Base-by-base conservation (phyloP, 2,797 vertebrate genomes). In the Pantherophis alleghaniensis region DNA sequence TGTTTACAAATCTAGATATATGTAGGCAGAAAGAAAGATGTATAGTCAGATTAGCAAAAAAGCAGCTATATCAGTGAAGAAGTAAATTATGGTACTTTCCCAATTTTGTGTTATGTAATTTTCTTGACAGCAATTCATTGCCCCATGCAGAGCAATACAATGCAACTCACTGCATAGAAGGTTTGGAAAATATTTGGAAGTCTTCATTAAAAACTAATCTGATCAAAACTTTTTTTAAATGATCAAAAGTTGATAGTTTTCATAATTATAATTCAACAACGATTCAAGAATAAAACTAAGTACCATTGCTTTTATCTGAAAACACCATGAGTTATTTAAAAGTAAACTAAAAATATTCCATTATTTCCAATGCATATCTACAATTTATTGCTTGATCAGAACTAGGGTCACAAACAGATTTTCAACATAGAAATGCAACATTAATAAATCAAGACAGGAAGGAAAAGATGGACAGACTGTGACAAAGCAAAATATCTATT, bases 271-370 rank as follows among this genome's bases (percentile, higher is more conserved):
- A 94, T 95, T 94, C 61, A 95, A 94, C 83, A 96, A 94, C 95
- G 55, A 89, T 95, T 96, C 94, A 94, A 92, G 91, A 93, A 95
- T 42, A 95, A 91, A 97, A 96, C 83, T 91, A 96, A 95, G 96
- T 94, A 96, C 91, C 95, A 96, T 95, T 96, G 55, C 96, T 97
- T 96, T 97, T 97, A 97, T 98, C 96, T 96, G 96, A 94, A 94
- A 95, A 92, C 95, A 61, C 90, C 79, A 96, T 91, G 63, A 96
- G 96, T 95, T 93, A 95, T 91, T 97, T 96, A 95, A 92, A 90
- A 74, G 16, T 74, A 94, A 95, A 95, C 86, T 86, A 89, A 90
- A 97, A 94, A 94, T 94, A 96, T 51, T 53, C 86, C 91, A 96
- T 86, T 90, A 97, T 90, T 94, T 95, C 94, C 92, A 95, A 92